Percentiles rank a stretch among this genome's conserved stretches.
These are phyloP conservation scores for Catharus ustulatus DNA, from an alignment of 2,797 vertebrate genomes.

Conservation along the genomic window DNA sequence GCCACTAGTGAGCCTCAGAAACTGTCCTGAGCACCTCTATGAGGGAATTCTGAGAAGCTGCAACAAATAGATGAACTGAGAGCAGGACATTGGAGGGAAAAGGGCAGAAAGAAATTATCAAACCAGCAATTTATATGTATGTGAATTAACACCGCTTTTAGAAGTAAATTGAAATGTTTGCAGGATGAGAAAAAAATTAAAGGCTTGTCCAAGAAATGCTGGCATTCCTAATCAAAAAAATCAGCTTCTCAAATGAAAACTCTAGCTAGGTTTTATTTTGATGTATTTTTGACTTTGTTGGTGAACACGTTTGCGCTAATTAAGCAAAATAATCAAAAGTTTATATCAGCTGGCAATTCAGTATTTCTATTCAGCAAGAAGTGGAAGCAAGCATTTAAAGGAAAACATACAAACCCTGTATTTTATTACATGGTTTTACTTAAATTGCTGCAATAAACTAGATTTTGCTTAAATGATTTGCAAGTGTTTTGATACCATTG, in stretches of 20 bases:
- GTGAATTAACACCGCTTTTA: constrained; percentile 10
- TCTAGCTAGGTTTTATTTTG: neutral
- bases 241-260: neutral
- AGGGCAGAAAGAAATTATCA: neutral
- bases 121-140: neutral
- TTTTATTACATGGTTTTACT: constrained; percentile 32
- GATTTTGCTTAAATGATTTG: constrained; percentile 50
- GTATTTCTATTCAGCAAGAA: constrained; percentile 32
- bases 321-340: neutral
- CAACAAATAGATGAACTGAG: neutral
- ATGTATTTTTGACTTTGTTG: neutral
- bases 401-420: neutral
- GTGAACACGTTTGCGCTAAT: constrained; percentile 4
- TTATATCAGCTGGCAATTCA: neutral
- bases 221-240: neutral
- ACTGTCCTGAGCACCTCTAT: constrained; percentile 7
- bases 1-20: constrained; percentile 54
- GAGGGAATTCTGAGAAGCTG: constrained; percentile 55
- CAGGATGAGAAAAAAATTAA: neutral
- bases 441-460: constrained; percentile 2
- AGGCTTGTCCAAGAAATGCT: neutral
- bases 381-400: constrained; percentile 20
- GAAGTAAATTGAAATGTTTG: constrained; percentile 40
- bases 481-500: constrained; percentile 56
- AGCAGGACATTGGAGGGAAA: neutral